phyloP scores from a whole-genome alignment of 1,140 invertebrate genomes.

The Lucilia sericata region DNA sequence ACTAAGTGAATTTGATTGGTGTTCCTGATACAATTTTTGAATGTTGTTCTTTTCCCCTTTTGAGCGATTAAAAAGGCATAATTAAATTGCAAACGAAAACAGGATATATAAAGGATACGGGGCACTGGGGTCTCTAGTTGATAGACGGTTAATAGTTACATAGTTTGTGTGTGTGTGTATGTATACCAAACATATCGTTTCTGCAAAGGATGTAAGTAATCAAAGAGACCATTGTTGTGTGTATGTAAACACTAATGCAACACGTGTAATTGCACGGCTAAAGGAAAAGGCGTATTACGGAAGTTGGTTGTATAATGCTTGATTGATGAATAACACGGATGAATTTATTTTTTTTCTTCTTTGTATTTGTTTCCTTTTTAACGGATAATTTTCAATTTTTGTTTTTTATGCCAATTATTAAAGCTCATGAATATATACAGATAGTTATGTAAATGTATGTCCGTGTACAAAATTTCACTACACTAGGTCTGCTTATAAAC shows the following conservation, averaged over 20 bases:
- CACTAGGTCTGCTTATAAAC: too few species aligned
- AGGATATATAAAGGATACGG: neutral
- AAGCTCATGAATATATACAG: neutral
- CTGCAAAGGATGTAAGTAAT: too few species aligned
- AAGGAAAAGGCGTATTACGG: neutral
- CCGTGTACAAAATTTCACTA: too few species aligned
- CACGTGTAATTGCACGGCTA: neutral
- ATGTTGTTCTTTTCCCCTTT: neutral
- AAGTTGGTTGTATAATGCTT: neutral
- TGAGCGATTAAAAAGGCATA: neutral
- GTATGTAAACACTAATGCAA: neutral
- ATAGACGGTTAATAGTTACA: neutral
- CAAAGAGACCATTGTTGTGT: too few species aligned
- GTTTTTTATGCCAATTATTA: neutral
- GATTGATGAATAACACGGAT: neutral
- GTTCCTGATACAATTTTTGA: neutral
- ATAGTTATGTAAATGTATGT: too few species aligned
- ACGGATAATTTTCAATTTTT: neutral
- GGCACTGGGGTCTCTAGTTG: neutral
- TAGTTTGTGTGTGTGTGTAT: neutral
- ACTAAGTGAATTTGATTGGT: neutral
- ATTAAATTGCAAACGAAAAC: neutral
- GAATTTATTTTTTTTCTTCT: neutral
- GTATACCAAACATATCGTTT: neutral
- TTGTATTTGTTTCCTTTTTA: too few species aligned